Conservation (phyloP, 2,113 vertebrate genomes). For the Hippotragus niger region DNA sequence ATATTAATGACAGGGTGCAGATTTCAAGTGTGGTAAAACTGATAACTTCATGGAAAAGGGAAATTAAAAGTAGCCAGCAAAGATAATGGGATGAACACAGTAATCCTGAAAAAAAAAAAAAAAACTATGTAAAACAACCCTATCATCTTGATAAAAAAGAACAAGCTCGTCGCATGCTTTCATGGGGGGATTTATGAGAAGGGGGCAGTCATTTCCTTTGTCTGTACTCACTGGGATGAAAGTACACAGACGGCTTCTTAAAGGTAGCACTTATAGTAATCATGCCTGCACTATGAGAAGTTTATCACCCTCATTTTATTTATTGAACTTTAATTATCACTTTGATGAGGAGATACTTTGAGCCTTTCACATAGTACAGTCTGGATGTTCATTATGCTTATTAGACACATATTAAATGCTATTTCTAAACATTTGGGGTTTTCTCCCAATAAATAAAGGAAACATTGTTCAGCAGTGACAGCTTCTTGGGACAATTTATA, state of each 20-base stretch:
- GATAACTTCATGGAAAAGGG: slow-evolving; percentile 66
- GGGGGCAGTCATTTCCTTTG: slow-evolving; percentile 50
- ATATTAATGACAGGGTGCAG: slow-evolving; percentile 59
- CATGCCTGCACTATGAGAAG: not conserved
- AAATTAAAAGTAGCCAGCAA: slow-evolving; percentile 76
- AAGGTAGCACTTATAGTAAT: not conserved
- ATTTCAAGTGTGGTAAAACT: slow-evolving; percentile 55
- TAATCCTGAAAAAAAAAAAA: slow-evolving; percentile 4
- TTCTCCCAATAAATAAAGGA: slow-evolving; percentile 1
- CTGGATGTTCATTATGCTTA: slow-evolving; percentile 35
- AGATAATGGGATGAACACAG: slow-evolving; percentile 67
- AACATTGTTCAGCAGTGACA: not conserved
- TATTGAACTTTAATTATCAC: slow-evolving; percentile 48
- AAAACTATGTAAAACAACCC: slow-evolving; percentile 67
- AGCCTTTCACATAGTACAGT: not conserved
- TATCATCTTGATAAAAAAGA: slow-evolving; percentile 66
- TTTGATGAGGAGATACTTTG: slow-evolving; percentile 31
- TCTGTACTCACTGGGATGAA: not conserved
- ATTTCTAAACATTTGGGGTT: slow-evolving; percentile 16
- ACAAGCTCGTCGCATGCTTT: slow-evolving; percentile 26
- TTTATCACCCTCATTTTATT: not conserved
- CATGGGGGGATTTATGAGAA: slow-evolving; percentile 31
- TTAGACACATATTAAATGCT: slow-evolving; percentile 33
- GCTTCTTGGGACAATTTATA: slow-evolving; percentile 7
- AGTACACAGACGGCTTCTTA: not conserved